Base-by-base conservation (phyloP, 2,797 vertebrate species). In the Sebastes hubbsi region DNA sequence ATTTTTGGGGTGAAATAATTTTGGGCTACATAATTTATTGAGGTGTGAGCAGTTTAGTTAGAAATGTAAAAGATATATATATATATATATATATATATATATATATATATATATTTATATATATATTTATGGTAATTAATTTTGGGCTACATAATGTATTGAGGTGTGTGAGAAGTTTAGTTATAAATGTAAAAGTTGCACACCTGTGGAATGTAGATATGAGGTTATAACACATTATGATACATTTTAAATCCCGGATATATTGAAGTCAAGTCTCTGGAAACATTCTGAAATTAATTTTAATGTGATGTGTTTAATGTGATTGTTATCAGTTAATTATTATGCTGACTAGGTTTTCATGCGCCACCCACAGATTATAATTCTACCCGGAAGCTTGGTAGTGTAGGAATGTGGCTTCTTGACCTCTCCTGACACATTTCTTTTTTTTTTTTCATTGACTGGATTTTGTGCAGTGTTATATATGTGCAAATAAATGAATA, bases 361-460 rank as follows among this genome's bases (percentile, higher is more conserved):
- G 92, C 90, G 66, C 94, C 92, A 90, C 91, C 94, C 92, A 75
- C 82, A 92, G 93, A 90, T 94, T 93, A 95, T 93, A 84, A 90
- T 36, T 36, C 34, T 93, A 96, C 89, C 94, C 97, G 97, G 97
- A 98, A 98, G 96, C 95, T 91, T 93, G 96, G 93, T 95, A 97
- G 96, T 97, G 95, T 96, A 96, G 97, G 97, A 97, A 98, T 98
- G 32, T 34, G 32, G 32, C 32, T 34, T 34, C 32, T 34, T 34
- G 32, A 34, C 32, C 32, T 34, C 32, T 34, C 32, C 32, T 34
- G 32, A 34, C 32, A 34, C 32, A 10, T 34, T 10, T 32, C 32
- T 30, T 32, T 34, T 34, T 1, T 34, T 32, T 34, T 34, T 34
- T 34, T 34, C 9, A 34, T 34, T 34, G 32, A 34, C 32, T 34